phyloP scores from a whole-genome alignment of 2,113 vertebrate genomes.

The Narcine bancroftii region DNA sequence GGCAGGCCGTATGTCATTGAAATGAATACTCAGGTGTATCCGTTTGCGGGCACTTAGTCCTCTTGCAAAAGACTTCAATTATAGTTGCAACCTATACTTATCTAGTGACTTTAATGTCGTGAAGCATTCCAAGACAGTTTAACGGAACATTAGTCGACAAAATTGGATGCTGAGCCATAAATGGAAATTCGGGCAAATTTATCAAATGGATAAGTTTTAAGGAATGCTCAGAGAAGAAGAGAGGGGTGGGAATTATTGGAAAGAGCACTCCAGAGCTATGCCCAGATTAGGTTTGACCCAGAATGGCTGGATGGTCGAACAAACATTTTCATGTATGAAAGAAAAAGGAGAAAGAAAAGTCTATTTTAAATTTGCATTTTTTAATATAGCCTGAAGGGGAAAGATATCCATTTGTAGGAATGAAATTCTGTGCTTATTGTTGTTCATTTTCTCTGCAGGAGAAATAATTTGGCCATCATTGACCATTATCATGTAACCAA shows the following conservation, averaged over 20 bases:
- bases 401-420: background rate
- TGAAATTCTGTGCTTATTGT: background rate
- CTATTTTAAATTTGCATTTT: background rate
- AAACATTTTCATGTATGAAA: background rate
- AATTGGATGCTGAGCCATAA: background rate
- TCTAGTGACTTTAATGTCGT: background rate
- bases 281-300: background rate
- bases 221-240: background rate
- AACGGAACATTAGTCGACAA: background rate
- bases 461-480: background rate
- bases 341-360: background rate
- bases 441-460: background rate
- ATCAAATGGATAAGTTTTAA: background rate
- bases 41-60: background rate
- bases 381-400: background rate
- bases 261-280: background rate
- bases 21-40: background rate
- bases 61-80: background rate
- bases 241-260: background rate
- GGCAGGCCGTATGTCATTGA: background rate
- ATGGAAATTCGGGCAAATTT: background rate
- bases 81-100: background rate
- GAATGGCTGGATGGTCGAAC: background rate
- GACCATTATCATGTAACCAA: background rate
- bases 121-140: no score